Percentiles rank a stretch among this genome's conserved stretches.
phyloP scores from a whole-genome alignment of 2,797 vertebrate genomes.

The Columba guinea region DNA sequence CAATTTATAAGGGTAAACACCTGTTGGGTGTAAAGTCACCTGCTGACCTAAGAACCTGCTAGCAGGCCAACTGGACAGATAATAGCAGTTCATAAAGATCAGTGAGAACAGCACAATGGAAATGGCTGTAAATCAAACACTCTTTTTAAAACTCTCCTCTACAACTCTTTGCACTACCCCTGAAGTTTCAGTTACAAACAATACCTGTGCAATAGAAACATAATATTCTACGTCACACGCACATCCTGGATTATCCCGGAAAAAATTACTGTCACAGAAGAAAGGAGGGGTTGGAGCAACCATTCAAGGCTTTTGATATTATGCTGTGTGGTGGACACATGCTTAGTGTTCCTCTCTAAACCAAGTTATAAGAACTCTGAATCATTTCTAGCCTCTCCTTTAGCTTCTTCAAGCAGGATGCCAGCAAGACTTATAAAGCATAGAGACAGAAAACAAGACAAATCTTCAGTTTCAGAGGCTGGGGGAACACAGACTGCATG shows the following conservation, averaged over 20 bases:
- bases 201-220: neutral
- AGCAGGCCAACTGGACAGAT: neutral
- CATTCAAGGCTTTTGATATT: neutral
- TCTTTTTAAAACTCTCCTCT: neutral
- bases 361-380: neutral
- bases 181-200: neutral
- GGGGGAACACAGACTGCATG: neutral
- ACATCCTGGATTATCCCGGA: neutral
- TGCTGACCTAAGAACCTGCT: neutral
- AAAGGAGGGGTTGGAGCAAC: neutral
- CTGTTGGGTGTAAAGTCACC: neutral
- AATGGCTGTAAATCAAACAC: neutral
- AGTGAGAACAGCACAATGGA: neutral
- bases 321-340: accelerated
- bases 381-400: neutral
- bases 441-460: accelerated
- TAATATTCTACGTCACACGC: accelerated
- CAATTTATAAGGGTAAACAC: neutral
- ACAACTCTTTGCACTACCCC: neutral
- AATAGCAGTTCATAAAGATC: neutral
- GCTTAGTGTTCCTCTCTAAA: neutral
- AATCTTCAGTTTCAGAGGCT: neutral
- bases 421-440: neutral
- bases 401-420: neutral
- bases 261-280: neutral